A percentile compares a stretch with the other conserved stretches of the same genome.
Evolutionary conservation across 1,140 invertebrate genomes (phyloP).

Genomic region (Drosophila pruinosa): DNA sequence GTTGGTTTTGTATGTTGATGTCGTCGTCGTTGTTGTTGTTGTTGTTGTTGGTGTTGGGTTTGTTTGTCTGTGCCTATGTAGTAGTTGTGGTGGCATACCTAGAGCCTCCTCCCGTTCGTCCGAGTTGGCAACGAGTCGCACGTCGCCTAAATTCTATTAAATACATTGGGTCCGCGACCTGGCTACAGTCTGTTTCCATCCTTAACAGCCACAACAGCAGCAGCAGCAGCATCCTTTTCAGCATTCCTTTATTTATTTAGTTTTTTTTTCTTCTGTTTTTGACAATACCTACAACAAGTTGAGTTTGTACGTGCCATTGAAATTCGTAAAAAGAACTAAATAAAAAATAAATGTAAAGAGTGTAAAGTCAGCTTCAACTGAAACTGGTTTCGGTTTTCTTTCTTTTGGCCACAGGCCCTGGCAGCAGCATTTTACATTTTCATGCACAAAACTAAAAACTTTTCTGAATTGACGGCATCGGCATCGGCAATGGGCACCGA

Average conservation of each 20-base stretch:
- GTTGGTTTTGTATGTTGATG: conserved; percentile 22
- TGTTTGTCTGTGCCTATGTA: conserved; percentile 25
- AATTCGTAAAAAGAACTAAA: conserved; percentile 52
- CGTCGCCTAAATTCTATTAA: conserved; percentile 53
- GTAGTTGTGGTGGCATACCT: too few species aligned
- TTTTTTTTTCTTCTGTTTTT: conserved; percentile 37
- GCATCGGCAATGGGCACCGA: not conserved
- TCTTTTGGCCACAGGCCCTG: conserved; percentile 32
- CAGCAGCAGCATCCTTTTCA: conserved; percentile 59
- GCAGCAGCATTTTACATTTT: conserved; percentile 63
- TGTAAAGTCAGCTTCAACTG: conserved; percentile 34
- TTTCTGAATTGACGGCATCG: conserved; percentile 50
- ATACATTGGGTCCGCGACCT: conserved; percentile 22
- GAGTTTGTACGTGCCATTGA: conserved; percentile 67
- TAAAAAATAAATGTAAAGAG: conserved; percentile 48
- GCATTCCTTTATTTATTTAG: conserved; percentile 36
- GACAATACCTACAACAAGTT: conserved; percentile 60
- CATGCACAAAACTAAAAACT: conserved; percentile 64
- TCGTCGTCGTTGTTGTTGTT: conserved; percentile 12
- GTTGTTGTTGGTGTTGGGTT: conserved; percentile 6
- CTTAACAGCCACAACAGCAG: conserved; percentile 2
- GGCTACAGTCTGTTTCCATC: conserved; percentile 7
- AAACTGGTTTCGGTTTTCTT: conserved; percentile 70
- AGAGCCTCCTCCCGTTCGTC: not conserved
- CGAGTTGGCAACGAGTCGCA: conserved; percentile 4